phyloP scores from a whole-genome alignment of 2,888 invertebrate genomes.

The Linyphia triangularis region DNA sequence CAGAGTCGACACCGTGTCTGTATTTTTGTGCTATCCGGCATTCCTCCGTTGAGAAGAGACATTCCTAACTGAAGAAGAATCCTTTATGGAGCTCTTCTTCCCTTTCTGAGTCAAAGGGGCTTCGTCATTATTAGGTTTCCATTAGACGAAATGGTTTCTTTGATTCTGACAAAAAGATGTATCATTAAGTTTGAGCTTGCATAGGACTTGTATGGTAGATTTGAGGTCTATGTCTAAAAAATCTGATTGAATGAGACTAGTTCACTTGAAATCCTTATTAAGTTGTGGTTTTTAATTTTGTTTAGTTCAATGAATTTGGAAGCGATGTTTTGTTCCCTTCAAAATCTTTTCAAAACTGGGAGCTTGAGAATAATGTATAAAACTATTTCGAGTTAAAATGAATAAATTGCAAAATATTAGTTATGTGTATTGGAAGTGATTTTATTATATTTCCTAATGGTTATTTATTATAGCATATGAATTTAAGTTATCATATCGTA shows the following conservation, averaged over 20 bases:
- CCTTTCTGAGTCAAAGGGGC: background rate
- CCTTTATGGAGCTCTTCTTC: background rate
- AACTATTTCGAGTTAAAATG: too few relatives aligned
- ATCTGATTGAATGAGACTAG: background rate
- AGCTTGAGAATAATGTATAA: too few relatives aligned
- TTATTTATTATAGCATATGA: too few relatives aligned
- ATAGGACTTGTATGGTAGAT: background rate
- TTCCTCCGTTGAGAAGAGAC: background rate
- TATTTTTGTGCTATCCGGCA: slow-evolving; percentile 31
- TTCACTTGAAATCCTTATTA: background rate
- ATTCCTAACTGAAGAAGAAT: slow-evolving; percentile 3
- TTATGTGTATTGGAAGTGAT: too few relatives aligned
- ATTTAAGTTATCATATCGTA: too few relatives aligned
- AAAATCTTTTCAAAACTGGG: too few relatives aligned
- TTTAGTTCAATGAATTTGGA: too few relatives aligned
- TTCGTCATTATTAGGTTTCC: slow-evolving; percentile 27
- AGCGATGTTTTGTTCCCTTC: too few relatives aligned
- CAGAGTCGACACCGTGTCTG: slow-evolving; percentile 47
- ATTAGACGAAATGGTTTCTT: background rate
- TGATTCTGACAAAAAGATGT: background rate
- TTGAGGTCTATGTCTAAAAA: background rate
- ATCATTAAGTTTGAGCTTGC: background rate
- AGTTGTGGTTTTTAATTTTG: background rate
- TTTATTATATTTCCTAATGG: too few relatives aligned
- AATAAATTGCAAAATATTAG: too few relatives aligned